Percentiles rank a stretch among this genome's conserved stretches.
Conservation (phyloP, 1,140 invertebrate species). For the Xylocopa sonorina region DNA sequence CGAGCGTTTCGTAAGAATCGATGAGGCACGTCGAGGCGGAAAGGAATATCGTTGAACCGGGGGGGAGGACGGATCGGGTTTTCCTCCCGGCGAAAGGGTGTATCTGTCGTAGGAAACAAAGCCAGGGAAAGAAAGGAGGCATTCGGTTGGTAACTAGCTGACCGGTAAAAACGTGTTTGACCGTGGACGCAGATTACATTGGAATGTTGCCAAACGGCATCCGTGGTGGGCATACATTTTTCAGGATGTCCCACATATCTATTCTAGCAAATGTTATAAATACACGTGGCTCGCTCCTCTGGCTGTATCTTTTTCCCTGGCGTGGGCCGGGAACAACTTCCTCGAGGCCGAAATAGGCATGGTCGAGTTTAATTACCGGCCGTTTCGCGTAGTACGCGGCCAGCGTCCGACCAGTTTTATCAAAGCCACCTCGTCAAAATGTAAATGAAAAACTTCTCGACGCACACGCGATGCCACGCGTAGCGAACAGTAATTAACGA, state of each 20-base stretch:
- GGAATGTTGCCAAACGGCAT: constrained; percentile 69
- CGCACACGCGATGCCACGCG: constrained; percentile 34
- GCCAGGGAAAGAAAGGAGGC: not conserved
- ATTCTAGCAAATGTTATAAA: constrained; percentile 70
- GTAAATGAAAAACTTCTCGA: constrained; percentile 58
- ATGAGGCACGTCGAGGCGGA: not conserved
- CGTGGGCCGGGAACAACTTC: constrained; percentile 30
- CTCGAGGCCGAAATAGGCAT: constrained; percentile 56
- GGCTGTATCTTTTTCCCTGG: constrained; percentile 19
- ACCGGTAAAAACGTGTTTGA: constrained; percentile 69
- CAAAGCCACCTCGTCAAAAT: constrained; percentile 61
- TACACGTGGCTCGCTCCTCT: constrained; percentile 57
- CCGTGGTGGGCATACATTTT: constrained; percentile 68
- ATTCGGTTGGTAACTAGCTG: constrained; percentile 17
- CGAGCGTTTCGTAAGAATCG: not conserved
- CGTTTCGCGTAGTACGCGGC: constrained; percentile 51
- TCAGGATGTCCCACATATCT: constrained; percentile 74
- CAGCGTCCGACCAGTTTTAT: constrained; percentile 39
- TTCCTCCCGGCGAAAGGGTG: constrained; percentile 31
- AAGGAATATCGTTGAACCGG: constrained; percentile 6
- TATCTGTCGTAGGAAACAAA: not conserved
- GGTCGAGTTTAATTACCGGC: constrained; percentile 66
- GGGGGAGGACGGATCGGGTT: no score
- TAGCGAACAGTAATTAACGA: constrained; percentile 54
- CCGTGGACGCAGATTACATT: constrained; percentile 70